Percentiles rank a stretch among this genome's conserved stretches.
Conservation (phyloP, 2,888 invertebrate species). For the Monoplex corrugatus region DNA sequence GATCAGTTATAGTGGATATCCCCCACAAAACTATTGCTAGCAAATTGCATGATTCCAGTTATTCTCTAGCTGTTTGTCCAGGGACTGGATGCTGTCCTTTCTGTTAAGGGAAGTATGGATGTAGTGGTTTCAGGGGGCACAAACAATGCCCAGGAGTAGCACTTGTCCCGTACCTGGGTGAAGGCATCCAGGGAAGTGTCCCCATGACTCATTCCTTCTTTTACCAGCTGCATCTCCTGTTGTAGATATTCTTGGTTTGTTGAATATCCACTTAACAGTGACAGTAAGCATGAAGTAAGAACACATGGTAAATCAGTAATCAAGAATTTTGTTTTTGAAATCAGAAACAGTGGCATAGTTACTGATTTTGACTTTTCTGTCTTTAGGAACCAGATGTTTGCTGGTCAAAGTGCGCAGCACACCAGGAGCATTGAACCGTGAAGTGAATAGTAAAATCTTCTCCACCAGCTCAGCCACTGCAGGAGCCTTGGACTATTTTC, state of each 20-base stretch:
- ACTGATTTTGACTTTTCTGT: not conserved
- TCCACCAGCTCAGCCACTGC: slow-evolving; percentile 54
- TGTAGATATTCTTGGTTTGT: slow-evolving; percentile 74
- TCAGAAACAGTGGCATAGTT: not conserved
- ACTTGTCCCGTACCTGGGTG: slow-evolving; percentile 94
- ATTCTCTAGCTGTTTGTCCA: slow-evolving; percentile 94
- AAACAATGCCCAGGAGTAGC: slow-evolving; percentile 94
- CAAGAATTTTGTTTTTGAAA: not conserved
- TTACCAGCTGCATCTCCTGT: slow-evolving; percentile 93
- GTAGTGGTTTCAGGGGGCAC: slow-evolving; percentile 94
- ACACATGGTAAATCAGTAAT: too few relatives aligned
- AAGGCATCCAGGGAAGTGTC: slow-evolving; percentile 95
- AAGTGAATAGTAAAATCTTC: slow-evolving; percentile 54
- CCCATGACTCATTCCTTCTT: slow-evolving; percentile 96
- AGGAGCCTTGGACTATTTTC: slow-evolving; percentile 64
- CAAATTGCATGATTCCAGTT: too few relatives aligned
- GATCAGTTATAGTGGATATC: too few relatives aligned
- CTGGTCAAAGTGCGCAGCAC: slow-evolving; percentile 50
- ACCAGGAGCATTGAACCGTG: slow-evolving; percentile 28
- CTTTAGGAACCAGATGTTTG: slow-evolving; percentile 52
- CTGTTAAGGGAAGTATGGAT: slow-evolving; percentile 96
- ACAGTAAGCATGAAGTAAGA: too few relatives aligned
- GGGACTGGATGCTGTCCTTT: slow-evolving; percentile 96
- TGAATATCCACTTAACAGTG: too few relatives aligned
- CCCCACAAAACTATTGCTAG: too few relatives aligned